Evolutionary conservation across 2,113 vertebrate genomes (phyloP), one percentile per base, ranked within the genome.

Genomic region (Dicerorhinus sumatrensis): DNA sequence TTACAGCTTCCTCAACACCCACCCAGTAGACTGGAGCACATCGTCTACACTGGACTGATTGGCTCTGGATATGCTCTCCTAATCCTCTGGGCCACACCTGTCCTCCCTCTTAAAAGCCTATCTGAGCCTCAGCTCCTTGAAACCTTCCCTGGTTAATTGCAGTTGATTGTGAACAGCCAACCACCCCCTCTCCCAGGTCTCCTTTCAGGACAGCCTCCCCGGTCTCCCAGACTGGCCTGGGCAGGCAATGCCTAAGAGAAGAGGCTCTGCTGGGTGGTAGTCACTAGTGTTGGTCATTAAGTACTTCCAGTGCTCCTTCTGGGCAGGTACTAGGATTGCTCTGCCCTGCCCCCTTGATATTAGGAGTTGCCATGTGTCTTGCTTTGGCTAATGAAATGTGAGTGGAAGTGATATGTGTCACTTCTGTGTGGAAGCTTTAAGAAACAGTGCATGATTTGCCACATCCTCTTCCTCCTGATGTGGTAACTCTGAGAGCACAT

Each of bases 341-440:
- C n/a, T 29, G 25, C 39, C 27, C 42, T 62, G n/a, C 23, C 56
- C 54, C n/a, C n/a, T 69, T 14, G 23, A 70, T 29, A 36, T 31
- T 36, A 67, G 76, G 56, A 95, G 93, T 29, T 51, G 21, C 29
- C 36, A 4, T 1, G 29, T 62, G 60, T 94, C 94, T 92, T 31
- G 80, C 69, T 88, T 60, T 48, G 58, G 42, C 62, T 96, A 46
- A 60, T 75, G 60, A 81, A 80, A 85, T 1, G 16, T 25, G 8
- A 90, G n/a, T 65, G n/a, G n/a, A 87, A 92, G 92, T 90, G 73
- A 83, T 73, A 54, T 6, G 31, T 65, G 73, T 54, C 63, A 70
- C 81, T 80, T 92, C 79, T 62, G 1, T 2, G 0, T 21, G 65
- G 84, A 87, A 84, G 23, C 21, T 20, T 81, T 80, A 84, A 62